Conservation (phyloP, 2,797 vertebrate genomes). For the Coracias cyanogaster region DNA sequence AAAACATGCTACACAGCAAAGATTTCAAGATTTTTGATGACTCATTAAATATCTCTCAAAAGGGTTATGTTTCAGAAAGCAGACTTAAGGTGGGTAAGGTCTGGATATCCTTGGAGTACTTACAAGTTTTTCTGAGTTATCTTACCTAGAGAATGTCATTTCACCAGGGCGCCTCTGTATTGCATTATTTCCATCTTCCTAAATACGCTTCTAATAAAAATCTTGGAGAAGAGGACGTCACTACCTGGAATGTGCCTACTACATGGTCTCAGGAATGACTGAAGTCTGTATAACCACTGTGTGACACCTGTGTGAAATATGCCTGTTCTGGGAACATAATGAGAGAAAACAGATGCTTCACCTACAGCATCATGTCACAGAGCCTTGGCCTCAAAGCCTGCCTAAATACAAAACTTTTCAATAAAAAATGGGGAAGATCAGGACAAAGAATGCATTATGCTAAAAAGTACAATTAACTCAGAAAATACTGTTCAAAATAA, state of each 20-base stretch:
- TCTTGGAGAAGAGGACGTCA: background rate
- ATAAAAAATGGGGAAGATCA: background rate
- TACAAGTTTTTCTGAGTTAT: background rate
- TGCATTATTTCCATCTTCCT: background rate
- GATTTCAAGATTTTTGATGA: background rate
- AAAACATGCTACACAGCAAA: background rate
- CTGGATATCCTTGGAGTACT: background rate
- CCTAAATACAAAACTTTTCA: background rate
- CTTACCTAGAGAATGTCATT: background rate
- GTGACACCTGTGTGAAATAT: background rate
- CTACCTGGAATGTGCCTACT: background rate
- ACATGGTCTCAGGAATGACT: rapidly evolving
- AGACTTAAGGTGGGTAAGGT: background rate
- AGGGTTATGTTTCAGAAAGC: background rate
- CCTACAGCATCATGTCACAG: background rate
- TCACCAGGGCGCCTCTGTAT: background rate
- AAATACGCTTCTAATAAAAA: background rate
- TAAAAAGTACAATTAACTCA: background rate
- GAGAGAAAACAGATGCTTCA: background rate
- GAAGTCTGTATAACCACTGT: background rate
- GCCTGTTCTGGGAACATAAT: rapidly evolving
- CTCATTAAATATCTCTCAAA: background rate
- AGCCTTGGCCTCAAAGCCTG: background rate
- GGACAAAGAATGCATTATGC: background rate
- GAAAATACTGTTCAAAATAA: background rate